Percentiles rank a stretch among this genome's conserved stretches.
These are phyloP conservation scores for Mylabris sibirica DNA, from an alignment of 2,888 invertebrate genomes.

Conservation along the genomic window DNA sequence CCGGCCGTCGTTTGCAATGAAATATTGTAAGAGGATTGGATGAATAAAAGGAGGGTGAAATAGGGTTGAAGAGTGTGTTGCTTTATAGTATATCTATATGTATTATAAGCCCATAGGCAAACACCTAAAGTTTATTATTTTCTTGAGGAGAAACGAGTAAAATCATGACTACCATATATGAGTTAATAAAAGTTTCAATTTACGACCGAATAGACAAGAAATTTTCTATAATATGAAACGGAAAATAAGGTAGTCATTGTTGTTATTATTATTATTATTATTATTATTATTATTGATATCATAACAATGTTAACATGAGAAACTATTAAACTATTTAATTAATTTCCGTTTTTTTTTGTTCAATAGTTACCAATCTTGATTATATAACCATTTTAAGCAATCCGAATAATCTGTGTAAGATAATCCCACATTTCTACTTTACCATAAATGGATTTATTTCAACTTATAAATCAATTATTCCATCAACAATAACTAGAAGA, in stretches of 20 bases:
- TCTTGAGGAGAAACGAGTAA: background rate
- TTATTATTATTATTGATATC: no score
- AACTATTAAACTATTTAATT: background rate
- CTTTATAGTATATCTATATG: background rate
- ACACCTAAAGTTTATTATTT: background rate
- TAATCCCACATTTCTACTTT: background rate
- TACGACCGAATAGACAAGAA: background rate
- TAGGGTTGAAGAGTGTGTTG: background rate
- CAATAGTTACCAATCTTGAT: background rate
- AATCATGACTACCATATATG: background rate
- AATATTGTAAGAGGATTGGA: slow-evolving; percentile 10
- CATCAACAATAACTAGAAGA: background rate
- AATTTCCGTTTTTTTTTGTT: background rate
- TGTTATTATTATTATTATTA: background rate
- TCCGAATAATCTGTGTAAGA: background rate
- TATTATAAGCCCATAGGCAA: background rate
- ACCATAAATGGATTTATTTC: background rate
- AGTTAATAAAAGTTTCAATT: slow-evolving; percentile 10
- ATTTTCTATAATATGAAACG: background rate
- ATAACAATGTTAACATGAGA: background rate
- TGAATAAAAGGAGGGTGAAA: background rate
- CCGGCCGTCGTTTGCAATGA: slow-evolving; percentile 6
- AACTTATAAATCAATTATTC: slow-evolving; percentile 2
- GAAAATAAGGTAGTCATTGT: background rate
- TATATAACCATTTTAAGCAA: background rate